Base-by-base conservation (phyloP, 1,140 invertebrate genomes). In the Polypedilum pembai region DNA sequence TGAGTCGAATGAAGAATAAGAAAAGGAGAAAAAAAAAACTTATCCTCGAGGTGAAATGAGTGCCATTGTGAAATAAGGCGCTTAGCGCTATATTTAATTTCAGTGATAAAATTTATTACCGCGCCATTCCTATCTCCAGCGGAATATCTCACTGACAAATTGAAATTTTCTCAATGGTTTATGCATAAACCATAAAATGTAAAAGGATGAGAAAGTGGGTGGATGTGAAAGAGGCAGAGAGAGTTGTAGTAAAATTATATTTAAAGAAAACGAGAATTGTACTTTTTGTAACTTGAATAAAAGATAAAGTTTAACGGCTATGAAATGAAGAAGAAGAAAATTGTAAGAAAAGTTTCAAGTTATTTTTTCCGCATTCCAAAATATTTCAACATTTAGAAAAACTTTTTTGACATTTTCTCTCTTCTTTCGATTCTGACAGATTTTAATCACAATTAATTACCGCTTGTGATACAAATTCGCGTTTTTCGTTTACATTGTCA, bases 141-240 rank as follows among this genome's bases (percentile, higher is more conserved):
- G 17, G 20, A 69, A 69, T 69, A 69, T 69, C 65, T 56, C 3
- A 15, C 24, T 69, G 65, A 69, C 65, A 69, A 69, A 69, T 69
- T 69, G 65, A 69, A 69, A 69, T 69, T 33, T 69, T 69, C 65
- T 69, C 20, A 69, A 69, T 69, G 65, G 65, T 69, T 69, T 69
- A 18, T 69, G 45, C 65, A 69, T 69, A 69, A 69, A 69, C 17
- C 65, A 18, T 18, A 10, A 69, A 69, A 69, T 18, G 8, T 45
- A 56, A n/a, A 56, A 56, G 45, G 45, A 15, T 12, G 4, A 4
- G 45, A 56, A 12, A 4, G 2, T 3, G 10, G 15, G 4, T 12
- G 45, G n/a, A 3, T 56, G 45, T 15, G 45, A 3, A 56, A 15
- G 45, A 56, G n/a, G 24, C 24, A 33, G n/a, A 33, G 24, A 33